A percentile compares a stretch with the other conserved stretches of the same genome.
These are phyloP conservation scores for Eupeodes latifasciatus DNA, from an alignment of 2,888 invertebrate genomes.

Conservation along the genomic window DNA sequence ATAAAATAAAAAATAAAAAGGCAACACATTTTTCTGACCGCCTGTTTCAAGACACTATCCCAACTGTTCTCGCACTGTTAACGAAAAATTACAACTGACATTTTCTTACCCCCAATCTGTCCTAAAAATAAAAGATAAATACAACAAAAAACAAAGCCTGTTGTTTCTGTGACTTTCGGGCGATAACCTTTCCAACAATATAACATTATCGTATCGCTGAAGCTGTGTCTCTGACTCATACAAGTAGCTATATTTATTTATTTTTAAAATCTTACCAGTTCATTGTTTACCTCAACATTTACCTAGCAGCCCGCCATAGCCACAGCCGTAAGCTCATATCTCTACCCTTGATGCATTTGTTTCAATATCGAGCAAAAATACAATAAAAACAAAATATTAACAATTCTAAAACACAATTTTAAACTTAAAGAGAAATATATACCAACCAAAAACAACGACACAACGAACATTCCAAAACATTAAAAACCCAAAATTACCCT, in stretches of 20 bases:
- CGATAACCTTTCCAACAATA: constrained; percentile 65
- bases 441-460: background rate
- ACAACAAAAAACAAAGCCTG: constrained; percentile 39
- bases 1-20: background rate
- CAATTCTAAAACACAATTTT: constrained; percentile 23
- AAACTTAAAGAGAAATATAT: background rate
- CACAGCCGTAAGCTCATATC: constrained; percentile 19
- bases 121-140: background rate
- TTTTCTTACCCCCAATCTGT: background rate
- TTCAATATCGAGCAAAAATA: background rate
- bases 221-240: constrained; percentile 62
- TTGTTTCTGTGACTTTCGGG: constrained; percentile 36
- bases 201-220: constrained; percentile 51
- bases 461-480: constrained; percentile 17
- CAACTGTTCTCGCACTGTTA: background rate
- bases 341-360: constrained; percentile 1
- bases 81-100: background rate
- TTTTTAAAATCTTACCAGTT: constrained; percentile 33
- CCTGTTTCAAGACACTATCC: constrained; percentile 35
- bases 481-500: constrained; percentile 64
- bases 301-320: background rate
- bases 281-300: background rate
- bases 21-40: constrained; percentile 15
- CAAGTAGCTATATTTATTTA: background rate
- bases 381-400: constrained; percentile 5